These are phyloP conservation scores for Vespertilio murinus DNA, from an alignment of 2,797 vertebrate genomes.

Conservation along the genomic window DNA sequence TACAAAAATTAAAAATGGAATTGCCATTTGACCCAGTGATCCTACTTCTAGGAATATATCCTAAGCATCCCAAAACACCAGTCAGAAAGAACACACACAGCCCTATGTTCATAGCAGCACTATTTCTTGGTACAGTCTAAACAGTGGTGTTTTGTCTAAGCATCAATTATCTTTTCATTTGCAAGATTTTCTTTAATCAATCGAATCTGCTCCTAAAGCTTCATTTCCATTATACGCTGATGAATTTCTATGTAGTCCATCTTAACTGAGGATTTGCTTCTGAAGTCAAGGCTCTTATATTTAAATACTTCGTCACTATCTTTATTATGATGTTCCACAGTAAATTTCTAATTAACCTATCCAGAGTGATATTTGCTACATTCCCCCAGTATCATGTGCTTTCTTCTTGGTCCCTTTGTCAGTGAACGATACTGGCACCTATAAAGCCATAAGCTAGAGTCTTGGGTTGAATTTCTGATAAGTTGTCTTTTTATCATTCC, in stretches of 20 bases:
- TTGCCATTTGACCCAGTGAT: too few species aligned
- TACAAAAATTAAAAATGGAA: too few species aligned
- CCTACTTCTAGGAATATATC: too few species aligned
- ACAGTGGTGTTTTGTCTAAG: not conserved
- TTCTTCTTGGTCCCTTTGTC: not conserved
- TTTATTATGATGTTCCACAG: not conserved
- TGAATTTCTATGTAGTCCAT: not conserved
- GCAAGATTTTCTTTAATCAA: not conserved
- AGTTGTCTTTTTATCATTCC: not conserved
- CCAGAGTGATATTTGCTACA: not conserved
- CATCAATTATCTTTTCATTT: not conserved
- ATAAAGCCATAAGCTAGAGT: not conserved
- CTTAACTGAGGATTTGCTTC: not conserved
- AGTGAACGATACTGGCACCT: not conserved
- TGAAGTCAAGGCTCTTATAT: not conserved
- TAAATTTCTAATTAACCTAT: not conserved
- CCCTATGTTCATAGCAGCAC: too few species aligned
- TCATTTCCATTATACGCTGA: not conserved
- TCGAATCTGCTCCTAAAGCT: not conserved
- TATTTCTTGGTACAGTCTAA: not conserved
- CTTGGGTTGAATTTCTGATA: not conserved
- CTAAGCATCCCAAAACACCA: too few species aligned
- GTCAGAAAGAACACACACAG: too few species aligned
- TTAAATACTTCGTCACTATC: not conserved
- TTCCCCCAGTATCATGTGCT: not conserved